Conservation (phyloP, 1,140 invertebrate species). For the Dolichoris vasculosae region DNA sequence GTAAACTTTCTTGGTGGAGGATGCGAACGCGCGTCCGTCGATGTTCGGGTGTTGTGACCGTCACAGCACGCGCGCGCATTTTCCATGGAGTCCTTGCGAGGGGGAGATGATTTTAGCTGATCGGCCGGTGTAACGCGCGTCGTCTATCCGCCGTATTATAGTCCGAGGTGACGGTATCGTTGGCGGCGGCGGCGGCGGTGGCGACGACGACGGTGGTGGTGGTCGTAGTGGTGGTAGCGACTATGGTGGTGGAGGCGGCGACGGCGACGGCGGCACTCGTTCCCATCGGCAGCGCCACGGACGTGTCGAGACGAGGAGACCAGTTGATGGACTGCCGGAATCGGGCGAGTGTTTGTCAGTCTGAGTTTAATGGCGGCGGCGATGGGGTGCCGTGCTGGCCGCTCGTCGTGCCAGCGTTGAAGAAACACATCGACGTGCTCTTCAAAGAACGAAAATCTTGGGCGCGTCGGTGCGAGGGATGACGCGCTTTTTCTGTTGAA, state of each 20-base stretch:
- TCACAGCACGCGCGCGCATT: not conserved
- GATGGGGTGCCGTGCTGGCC: not conserved
- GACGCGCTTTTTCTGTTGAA: too few species aligned
- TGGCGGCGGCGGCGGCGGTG: not conserved
- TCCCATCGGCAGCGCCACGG: conserved; percentile 5
- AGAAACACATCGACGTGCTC: not conserved
- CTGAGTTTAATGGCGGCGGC: conserved; percentile 44
- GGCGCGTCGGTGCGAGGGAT: not conserved
- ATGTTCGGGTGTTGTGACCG: not conserved
- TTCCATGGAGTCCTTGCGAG: not conserved
- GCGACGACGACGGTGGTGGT: not conserved
- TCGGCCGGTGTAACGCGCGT: not conserved
- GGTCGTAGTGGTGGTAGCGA: not conserved
- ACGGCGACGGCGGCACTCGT: not conserved
- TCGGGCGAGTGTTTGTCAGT: not conserved
- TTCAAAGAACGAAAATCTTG: too few species aligned
- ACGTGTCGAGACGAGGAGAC: not conserved
- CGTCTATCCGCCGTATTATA: not conserved
- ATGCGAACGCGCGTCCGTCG: not conserved
- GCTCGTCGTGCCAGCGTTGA: not conserved
- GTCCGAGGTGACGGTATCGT: not conserved
- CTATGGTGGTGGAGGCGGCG: not conserved
- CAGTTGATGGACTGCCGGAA: conserved; percentile 12
- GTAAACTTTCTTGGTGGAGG: conserved; percentile 4
- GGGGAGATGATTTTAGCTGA: not conserved